A percentile compares a stretch with the other conserved stretches of the same genome.
Conservation (phyloP, 2,113 vertebrate genomes). For the Rhodinocichla rosea region DNA sequence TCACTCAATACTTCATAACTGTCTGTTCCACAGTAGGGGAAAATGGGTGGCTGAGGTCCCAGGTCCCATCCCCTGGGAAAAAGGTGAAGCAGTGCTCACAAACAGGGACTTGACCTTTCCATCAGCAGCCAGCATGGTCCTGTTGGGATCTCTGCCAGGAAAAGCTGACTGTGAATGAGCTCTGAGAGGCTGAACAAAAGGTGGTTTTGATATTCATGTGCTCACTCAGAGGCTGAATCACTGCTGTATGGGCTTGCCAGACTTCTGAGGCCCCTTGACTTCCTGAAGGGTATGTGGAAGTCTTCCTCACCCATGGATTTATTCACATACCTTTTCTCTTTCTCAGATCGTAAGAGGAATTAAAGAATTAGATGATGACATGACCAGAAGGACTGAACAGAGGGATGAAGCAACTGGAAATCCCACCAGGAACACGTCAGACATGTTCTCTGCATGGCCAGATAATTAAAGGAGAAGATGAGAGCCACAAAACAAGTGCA, state of each 20-base stretch:
- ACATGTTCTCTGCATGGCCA: background rate
- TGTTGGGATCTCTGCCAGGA: background rate
- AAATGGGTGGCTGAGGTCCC: background rate
- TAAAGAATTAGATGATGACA: background rate
- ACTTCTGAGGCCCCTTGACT: background rate
- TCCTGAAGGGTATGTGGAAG: background rate
- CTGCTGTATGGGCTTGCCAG: background rate
- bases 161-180: background rate
- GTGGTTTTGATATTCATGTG: background rate
- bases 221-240: background rate
- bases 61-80: background rate
- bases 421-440: background rate
- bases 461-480: slow-evolving; percentile 36
- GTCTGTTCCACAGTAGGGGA: background rate
- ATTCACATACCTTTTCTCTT: background rate
- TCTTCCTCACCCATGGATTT: background rate
- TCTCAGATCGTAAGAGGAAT: background rate
- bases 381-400: background rate
- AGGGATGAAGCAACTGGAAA: background rate
- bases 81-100: fast-evolving
- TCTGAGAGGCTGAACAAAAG: background rate
- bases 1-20: background rate
- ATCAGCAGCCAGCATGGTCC: background rate
- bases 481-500: background rate
- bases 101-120: background rate